Percentiles rank a stretch among this genome's conserved stretches.
Conservation (phyloP, 2,113 vertebrate genomes). For the Amphiprion ocellaris region DNA sequence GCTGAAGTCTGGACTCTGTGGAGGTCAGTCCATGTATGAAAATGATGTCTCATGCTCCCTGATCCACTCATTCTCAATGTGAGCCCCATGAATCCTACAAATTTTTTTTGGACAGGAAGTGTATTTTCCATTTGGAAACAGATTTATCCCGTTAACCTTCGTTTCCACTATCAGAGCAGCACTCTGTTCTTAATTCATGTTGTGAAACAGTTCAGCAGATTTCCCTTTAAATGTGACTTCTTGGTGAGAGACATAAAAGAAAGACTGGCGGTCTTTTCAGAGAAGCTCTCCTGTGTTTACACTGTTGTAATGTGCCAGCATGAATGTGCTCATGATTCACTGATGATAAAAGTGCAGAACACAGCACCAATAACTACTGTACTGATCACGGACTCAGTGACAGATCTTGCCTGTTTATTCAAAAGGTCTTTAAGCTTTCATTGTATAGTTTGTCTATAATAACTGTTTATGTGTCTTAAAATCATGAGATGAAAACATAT, state of each 20-base stretch:
- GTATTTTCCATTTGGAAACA: background rate
- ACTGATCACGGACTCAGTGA: background rate
- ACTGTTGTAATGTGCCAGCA: background rate
- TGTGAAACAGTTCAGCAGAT: background rate
- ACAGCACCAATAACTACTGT: constrained; percentile 2
- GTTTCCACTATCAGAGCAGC: no score
- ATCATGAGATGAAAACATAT: no score
- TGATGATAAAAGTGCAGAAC: background rate
- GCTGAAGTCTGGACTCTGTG: no score
- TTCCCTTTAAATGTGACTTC: no score
- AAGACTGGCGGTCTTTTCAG: background rate
- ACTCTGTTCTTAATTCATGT: background rate
- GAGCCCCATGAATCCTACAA: no score
- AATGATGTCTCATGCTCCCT: no score
- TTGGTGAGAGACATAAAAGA: background rate
- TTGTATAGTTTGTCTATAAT: background rate
- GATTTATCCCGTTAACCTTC: no score
- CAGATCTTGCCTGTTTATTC: background rate
- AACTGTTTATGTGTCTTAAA: background rate
- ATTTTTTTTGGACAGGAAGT: no score
- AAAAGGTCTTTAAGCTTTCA: background rate
- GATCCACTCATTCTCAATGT: no score
- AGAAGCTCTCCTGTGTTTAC: no score
- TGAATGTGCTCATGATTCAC: background rate
- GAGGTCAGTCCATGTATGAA: no score